Percentiles rank a stretch among this genome's conserved stretches.
These are phyloP conservation scores for Merops nubicus DNA, from an alignment of 2,113 vertebrate species.

Conservation along the genomic window DNA sequence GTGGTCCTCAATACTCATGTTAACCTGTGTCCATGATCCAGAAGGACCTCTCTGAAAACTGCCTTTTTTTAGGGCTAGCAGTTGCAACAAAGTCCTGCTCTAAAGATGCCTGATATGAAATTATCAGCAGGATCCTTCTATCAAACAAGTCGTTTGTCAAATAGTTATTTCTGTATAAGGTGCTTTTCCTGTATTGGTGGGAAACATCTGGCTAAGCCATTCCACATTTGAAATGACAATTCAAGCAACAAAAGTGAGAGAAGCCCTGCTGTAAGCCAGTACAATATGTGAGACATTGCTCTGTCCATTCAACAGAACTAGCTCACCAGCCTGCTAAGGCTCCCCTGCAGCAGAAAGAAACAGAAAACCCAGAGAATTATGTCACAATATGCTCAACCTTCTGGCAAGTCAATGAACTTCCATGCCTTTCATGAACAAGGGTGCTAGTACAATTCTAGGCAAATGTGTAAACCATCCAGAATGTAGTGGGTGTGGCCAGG, in stretches of 20 bases:
- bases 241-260: neutral
- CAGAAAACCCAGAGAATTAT: neutral
- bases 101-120: neutral
- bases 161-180: neutral
- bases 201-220: neutral
- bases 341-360: neutral
- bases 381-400: neutral
- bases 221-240: neutral
- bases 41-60: neutral
- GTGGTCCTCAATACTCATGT: neutral
- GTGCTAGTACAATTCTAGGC: neutral
- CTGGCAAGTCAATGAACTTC: neutral
- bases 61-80: neutral
- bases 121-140: neutral
- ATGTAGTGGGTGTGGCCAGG: neutral
- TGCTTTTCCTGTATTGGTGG: neutral
- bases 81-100: neutral
- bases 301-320: neutral
- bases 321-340: neutral
- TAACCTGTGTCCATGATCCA: neutral
- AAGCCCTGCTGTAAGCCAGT: neutral
- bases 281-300: neutral
- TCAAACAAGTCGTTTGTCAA: neutral
- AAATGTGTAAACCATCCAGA: neutral
- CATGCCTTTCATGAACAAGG: fast-evolving